Conservation (phyloP, 2,888 invertebrate genomes). For the Antitype chi region DNA sequence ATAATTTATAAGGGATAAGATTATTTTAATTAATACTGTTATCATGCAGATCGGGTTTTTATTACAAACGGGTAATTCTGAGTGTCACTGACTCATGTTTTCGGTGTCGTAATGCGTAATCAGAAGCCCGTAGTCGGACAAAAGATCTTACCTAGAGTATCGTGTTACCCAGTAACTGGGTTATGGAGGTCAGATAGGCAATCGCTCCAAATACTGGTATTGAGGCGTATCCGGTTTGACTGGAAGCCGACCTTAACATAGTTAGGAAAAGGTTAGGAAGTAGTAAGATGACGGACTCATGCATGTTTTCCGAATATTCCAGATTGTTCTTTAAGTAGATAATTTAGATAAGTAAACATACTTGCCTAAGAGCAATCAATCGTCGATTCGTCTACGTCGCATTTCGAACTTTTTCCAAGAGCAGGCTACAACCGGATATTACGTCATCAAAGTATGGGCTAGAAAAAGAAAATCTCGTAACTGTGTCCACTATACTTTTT, state of each 20-base stretch:
- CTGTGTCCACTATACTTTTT: not conserved
- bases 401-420: not conserved
- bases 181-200: not conserved
- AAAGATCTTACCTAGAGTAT: not conserved
- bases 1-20: constrained; percentile 22
- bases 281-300: no score
- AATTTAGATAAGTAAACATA: not conserved
- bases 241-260: not conserved
- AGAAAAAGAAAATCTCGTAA: constrained; percentile 2
- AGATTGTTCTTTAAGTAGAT: not conserved
- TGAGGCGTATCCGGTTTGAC: not conserved
- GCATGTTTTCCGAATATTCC: not conserved
- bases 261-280: not conserved
- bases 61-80: not conserved
- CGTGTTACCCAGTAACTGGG: not conserved
- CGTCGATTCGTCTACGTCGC: not conserved
- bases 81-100: not conserved
- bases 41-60: not conserved
- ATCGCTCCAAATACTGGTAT: not conserved
- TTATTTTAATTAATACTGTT: constrained; percentile 17
- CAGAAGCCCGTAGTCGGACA: no score
- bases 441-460: not conserved
- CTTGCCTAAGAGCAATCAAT: not conserved
- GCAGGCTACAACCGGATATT: no score
- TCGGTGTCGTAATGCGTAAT: not conserved